Conservation (phyloP, 2,888 invertebrate genomes). For the Nomada ferruginata region DNA sequence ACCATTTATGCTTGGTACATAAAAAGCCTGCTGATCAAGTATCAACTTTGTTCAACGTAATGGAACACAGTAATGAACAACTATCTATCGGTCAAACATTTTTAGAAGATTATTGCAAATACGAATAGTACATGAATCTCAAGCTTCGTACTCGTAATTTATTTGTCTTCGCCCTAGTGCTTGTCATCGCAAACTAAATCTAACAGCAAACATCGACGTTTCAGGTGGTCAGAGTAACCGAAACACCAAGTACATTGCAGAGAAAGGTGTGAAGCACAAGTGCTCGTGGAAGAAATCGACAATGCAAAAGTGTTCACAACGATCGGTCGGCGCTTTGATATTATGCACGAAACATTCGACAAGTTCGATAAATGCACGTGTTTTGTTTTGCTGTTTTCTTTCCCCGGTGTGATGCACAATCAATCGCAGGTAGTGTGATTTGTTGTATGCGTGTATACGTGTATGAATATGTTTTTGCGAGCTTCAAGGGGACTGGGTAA, state of each 20-base stretch:
- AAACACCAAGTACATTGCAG: slow-evolving; percentile 11
- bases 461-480: slow-evolving; percentile 1
- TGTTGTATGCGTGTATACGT: slow-evolving; percentile 1
- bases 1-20: background rate
- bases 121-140: background rate
- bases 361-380: slow-evolving; percentile 1
- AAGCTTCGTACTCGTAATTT: background rate
- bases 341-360: background rate
- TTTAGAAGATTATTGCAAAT: background rate
- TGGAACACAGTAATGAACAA: background rate
- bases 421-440: slow-evolving; percentile 6
- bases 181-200: background rate
- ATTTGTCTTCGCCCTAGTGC: no score
- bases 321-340: background rate
- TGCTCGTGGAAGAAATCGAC: slow-evolving; percentile 38
- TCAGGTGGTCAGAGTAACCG: background rate
- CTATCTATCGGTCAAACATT: background rate
- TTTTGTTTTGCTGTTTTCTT: background rate
- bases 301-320: slow-evolving; percentile 34
- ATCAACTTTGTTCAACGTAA: background rate
- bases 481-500: slow-evolving; percentile 50
- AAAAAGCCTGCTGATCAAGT: no score
- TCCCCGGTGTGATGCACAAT: slow-evolving; percentile 8
- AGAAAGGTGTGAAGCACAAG: slow-evolving; percentile 20
- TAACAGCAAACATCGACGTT: background rate